Conservation (phyloP, 2,888 invertebrate species). For the Alentia gelatinosa region DNA sequence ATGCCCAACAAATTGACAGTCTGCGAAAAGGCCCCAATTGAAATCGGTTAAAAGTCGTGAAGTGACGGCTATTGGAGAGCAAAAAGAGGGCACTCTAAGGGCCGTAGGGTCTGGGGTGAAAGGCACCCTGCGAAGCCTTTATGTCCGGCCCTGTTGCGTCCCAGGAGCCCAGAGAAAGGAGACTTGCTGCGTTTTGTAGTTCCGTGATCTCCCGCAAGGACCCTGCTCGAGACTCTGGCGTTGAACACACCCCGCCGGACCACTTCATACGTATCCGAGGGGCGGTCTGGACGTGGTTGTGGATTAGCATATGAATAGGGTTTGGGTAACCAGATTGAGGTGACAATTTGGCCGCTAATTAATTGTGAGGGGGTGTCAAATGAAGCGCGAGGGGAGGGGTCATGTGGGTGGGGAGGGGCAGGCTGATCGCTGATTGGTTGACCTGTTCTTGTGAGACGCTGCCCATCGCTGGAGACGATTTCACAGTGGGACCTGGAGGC, state of each 20-base stretch:
- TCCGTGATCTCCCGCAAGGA: conserved; percentile 15
- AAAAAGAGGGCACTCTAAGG: neutral
- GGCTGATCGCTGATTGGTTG: neutral
- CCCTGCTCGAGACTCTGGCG: neutral
- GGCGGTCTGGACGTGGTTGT: neutral
- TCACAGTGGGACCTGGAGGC: neutral
- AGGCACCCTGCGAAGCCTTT: conserved; percentile 37
- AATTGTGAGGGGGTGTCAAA: conserved; percentile 3
- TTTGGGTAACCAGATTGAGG: conserved; percentile 39
- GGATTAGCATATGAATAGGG: conserved; percentile 25
- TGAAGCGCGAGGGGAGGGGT: neutral
- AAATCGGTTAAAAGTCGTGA: neutral
- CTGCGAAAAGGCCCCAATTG: neutral
- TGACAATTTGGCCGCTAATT: conserved; percentile 34
- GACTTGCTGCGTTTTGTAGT: conserved; percentile 45
- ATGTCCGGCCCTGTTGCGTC: conserved; percentile 27
- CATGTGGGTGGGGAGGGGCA: neutral
- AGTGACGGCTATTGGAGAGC: neutral
- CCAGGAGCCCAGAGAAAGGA: conserved; percentile 27
- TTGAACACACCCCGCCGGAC: neutral
- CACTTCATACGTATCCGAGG: neutral
- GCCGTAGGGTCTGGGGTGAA: neutral
- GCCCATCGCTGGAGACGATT: neutral
- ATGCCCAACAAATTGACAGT: conserved; percentile 4
- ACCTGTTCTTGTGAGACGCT: too few species aligned